Evolutionary conservation across 2,113 vertebrate species (phyloP).

Genomic region (Eulemur rufifrons): DNA sequence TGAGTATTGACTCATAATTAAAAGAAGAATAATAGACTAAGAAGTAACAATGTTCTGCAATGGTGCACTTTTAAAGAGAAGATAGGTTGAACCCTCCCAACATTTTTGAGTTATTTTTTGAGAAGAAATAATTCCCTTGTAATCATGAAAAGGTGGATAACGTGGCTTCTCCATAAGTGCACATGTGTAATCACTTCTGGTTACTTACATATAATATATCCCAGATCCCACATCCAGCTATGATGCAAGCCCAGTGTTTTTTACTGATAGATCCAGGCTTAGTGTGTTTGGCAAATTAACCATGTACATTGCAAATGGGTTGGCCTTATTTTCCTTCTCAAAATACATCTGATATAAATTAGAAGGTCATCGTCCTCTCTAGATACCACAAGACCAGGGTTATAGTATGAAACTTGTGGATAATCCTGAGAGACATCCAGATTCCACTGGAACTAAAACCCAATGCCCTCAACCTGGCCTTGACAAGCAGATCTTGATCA

Average conservation of each 20-base stretch:
- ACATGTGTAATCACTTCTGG: neutral
- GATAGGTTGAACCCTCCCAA: neutral
- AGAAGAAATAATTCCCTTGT: neutral
- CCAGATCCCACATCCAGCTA: neutral
- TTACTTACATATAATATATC: neutral
- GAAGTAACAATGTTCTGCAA: neutral
- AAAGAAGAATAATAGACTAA: neutral
- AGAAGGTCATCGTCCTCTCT: neutral
- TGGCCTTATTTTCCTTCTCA: neutral
- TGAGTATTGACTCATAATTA: neutral
- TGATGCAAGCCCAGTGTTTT: neutral
- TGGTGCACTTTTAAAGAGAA: neutral
- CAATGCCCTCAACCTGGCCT: rapidly evolving
- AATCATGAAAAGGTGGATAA: neutral
- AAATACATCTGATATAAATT: neutral
- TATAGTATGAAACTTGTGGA: neutral
- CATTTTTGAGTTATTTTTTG: neutral
- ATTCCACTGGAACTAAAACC: neutral
- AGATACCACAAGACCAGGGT: neutral
- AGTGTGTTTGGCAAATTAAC: neutral
- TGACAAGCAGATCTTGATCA: neutral
- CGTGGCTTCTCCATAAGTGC: neutral
- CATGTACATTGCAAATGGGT: neutral
- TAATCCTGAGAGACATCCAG: neutral
- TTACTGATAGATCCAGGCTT: neutral